A percentile compares a stretch with the other conserved stretches of the same genome.
phyloP scores from a whole-genome alignment of 1,140 invertebrate species.

The Solenopsis invicta region DNA sequence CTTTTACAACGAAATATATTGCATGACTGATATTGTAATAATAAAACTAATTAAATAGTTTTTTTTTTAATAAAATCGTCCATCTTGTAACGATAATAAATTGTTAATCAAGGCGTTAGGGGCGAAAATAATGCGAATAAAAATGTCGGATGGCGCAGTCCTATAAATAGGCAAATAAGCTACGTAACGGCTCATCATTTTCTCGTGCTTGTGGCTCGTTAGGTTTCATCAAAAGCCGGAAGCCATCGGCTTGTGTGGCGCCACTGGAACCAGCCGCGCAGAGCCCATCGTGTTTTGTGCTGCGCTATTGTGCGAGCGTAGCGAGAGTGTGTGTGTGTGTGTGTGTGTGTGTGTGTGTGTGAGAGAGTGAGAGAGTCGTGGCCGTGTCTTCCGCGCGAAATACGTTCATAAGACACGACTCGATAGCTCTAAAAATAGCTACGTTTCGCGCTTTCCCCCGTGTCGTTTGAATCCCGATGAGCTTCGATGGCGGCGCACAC shows the following conservation, averaged over 20 bases:
- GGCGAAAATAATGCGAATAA: not conserved
- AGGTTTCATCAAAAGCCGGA: conserved; percentile 62
- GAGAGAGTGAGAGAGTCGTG: not conserved
- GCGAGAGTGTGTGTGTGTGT: too few relatives aligned
- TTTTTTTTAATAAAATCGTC: not conserved
- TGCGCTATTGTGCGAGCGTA: conserved; percentile 41
- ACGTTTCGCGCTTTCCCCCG: not conserved
- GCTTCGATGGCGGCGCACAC: not conserved
- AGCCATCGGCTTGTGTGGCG: conserved; percentile 58
- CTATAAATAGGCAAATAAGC: conserved; percentile 55
- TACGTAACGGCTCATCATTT: conserved; percentile 50
- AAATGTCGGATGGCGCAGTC: not conserved
- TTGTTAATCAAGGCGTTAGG: not conserved
- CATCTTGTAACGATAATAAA: not conserved
- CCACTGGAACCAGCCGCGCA: conserved; percentile 49
- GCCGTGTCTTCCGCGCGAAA: conserved; percentile 19
- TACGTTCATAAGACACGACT: conserved; percentile 14
- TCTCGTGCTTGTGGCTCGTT: conserved; percentile 65
- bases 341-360: too few relatives aligned
- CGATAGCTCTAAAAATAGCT: conserved; percentile 42
- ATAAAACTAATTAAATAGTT: not conserved
- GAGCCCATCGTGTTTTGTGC: conserved; percentile 21
- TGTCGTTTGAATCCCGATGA: conserved; percentile 9
- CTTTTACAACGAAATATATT: not conserved
- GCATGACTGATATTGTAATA: not conserved